Percentiles rank a stretch among this genome's conserved stretches.
These are phyloP conservation scores for roundworm (Caenorhabditis elegans) DNA, from an alignment of 1,140 invertebrate species.

Conservation along the genomic window DNA sequence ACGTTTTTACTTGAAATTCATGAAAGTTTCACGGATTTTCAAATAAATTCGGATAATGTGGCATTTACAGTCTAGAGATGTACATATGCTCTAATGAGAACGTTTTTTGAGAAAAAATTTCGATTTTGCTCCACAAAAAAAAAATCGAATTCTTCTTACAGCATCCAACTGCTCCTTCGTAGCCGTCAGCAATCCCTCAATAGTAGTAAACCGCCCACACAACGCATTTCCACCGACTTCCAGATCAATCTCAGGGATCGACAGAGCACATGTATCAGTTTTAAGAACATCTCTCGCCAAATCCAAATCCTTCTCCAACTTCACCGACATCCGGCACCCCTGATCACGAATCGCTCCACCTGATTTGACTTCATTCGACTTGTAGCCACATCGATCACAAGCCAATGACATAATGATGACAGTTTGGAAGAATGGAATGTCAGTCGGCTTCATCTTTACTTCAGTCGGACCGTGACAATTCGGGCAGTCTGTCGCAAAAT, in stretches of 20 bases:
- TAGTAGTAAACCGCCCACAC: conserved; percentile 90
- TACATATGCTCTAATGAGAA: no score
- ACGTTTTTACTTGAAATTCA: no score
- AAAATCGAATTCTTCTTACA: no score
- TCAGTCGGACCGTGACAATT: conserved; percentile 79
- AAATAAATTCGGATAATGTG: no score
- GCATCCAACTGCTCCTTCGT: conserved; percentile 67
- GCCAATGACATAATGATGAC: conserved; percentile 91
- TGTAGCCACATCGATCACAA: conserved; percentile 85
- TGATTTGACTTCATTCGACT: conserved; percentile 92
- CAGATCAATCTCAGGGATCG: conserved; percentile 86
- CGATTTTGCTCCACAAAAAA: no score
- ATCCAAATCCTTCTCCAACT: conserved; percentile 76
- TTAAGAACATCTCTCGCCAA: conserved; percentile 89
- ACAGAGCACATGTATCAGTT: conserved; percentile 86
- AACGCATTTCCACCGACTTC: conserved; percentile 80
- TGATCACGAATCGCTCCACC: conserved; percentile 83
- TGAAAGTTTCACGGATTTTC: no score
- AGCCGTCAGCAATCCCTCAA: conserved; percentile 77
- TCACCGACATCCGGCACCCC: conserved; percentile 79
- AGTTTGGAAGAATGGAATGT: conserved; percentile 94
- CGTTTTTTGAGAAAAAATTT: no score
- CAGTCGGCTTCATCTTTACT: conserved; percentile 88
- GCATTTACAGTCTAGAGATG: no score
- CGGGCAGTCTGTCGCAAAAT: conserved; percentile 85